Conservation (phyloP, 35 echinoderm and acorn worm genomes). For the Lytechinus pictus region DNA sequence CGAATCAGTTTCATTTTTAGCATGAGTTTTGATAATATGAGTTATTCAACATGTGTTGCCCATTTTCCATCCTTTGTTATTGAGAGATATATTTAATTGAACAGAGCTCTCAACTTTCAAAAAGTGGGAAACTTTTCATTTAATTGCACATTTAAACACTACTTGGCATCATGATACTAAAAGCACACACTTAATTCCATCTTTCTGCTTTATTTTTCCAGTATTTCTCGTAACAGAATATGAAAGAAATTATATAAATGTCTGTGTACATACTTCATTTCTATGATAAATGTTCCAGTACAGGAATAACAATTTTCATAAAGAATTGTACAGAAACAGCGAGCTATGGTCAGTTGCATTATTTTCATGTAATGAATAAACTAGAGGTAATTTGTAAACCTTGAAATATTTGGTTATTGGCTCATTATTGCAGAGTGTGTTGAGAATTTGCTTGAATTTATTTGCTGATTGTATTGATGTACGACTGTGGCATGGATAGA, state of each 20-base stretch:
- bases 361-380: slow-evolving; percentile 15
- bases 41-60: neutral
- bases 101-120: neutral
- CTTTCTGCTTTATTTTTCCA: neutral
- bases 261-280: neutral
- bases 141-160: neutral
- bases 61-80: neutral
- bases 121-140: neutral
- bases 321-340: neutral
- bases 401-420: neutral
- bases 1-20: neutral
- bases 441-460: too few species aligned
- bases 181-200: neutral
- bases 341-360: neutral
- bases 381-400: neutral
- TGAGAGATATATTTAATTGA: neutral
- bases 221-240: neutral
- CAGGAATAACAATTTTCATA: slow-evolving; percentile 1
- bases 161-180: neutral
- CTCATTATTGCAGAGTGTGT: neutral
- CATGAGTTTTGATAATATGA: neutral
- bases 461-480: too few species aligned
- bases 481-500: too few species aligned
- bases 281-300: neutral
- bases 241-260: neutral